Conservation (phyloP, 2,797 vertebrate species). For the Acropternis orthonyx region DNA sequence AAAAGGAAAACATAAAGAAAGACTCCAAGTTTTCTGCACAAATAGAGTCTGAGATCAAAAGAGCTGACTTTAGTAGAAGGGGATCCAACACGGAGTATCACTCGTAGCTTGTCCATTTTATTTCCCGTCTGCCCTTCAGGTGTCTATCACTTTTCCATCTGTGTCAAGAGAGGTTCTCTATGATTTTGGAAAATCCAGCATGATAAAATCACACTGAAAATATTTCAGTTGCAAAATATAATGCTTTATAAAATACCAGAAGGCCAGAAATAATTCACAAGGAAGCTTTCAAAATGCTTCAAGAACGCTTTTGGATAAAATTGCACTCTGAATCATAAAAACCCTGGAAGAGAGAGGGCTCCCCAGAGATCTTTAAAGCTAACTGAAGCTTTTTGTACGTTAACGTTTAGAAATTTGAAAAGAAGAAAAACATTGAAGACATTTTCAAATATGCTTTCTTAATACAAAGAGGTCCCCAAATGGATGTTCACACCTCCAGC, state of each 20-base stretch:
- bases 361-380: constrained; percentile 3
- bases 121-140: neutral
- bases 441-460: neutral
- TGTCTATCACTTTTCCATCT: constrained; percentile 18
- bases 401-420: neutral
- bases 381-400: neutral
- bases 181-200: constrained; percentile 2
- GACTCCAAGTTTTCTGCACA: neutral
- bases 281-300: constrained; percentile 20
- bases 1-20: neutral
- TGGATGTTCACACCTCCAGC: neutral
- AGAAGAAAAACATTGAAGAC: neutral
- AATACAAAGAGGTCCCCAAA: neutral
- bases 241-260: constrained; percentile 42
- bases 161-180: constrained; percentile 2
- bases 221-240: constrained; percentile 49
- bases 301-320: neutral
- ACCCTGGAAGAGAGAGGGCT: neutral
- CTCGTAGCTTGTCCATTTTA: neutral
- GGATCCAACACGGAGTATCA: neutral
- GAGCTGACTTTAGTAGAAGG: neutral
- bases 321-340: constrained; percentile 20
- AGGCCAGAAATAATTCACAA: constrained; percentile 45
- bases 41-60: neutral
- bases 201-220: constrained; percentile 47